A percentile compares a stretch with the other conserved stretches of the same genome.
Conservation (phyloP, 2,113 vertebrate genomes). For the Clarias magur region DNA sequence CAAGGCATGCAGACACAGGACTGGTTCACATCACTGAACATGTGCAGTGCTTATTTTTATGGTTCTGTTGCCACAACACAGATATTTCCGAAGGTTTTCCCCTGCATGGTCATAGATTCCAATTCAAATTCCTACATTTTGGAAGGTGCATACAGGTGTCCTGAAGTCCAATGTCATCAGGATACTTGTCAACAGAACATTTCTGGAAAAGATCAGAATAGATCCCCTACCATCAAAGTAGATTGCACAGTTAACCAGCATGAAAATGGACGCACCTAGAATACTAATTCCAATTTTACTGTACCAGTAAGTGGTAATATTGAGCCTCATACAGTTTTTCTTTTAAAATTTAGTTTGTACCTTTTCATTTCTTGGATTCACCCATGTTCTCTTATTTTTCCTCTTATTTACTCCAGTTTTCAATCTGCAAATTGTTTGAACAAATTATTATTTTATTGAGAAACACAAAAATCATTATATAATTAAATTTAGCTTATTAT, state of each 20-base stretch:
- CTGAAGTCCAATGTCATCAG: not conserved
- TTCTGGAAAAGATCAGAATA: not conserved
- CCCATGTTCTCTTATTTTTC: too few species aligned
- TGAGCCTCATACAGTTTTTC: too few species aligned
- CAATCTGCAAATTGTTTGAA: too few species aligned
- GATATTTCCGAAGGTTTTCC: not conserved
- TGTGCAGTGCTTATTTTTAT: conserved; percentile 15
- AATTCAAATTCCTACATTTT: not conserved
- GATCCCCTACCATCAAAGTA: not conserved
- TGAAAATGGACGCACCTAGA: not conserved
- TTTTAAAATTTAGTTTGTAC: too few species aligned
- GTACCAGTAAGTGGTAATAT: not conserved
- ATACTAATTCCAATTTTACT: not conserved
- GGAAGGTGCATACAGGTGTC: not conserved
- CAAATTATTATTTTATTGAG: too few species aligned
- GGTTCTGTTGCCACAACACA: conserved; percentile 9
- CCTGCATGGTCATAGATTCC: not conserved
- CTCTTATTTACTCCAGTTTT: too few species aligned
- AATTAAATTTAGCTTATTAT: too few species aligned
- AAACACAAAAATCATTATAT: too few species aligned
- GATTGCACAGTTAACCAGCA: not conserved
- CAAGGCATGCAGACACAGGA: conserved; percentile 6
- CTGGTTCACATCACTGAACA: conserved; percentile 15
- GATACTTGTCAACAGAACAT: not conserved
- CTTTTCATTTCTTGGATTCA: too few species aligned